Conservation (phyloP, 2,797 vertebrate genomes). For the Naso thynnoides region DNA sequence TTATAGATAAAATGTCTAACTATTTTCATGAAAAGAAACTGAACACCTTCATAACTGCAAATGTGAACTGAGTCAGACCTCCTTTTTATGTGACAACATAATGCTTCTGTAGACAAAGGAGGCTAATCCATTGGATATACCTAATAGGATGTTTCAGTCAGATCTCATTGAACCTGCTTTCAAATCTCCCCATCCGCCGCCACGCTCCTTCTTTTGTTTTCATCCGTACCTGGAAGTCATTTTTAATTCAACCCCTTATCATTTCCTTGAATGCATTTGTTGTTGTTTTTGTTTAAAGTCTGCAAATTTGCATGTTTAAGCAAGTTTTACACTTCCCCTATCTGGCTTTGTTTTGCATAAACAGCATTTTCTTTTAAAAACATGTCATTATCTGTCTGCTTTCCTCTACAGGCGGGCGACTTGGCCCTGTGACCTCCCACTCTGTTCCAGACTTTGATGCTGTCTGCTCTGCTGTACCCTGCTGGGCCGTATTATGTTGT, state of each 20-base stretch:
- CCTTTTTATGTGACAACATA: constrained; percentile 51
- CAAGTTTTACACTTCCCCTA: constrained; percentile 37
- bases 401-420: constrained; percentile 1
- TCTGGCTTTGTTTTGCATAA: constrained; percentile 3
- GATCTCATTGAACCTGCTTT: constrained; percentile 61
- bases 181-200: constrained; percentile 48
- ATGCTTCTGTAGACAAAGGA: constrained; percentile 65
- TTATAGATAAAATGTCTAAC: constrained; percentile 30
- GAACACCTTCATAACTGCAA: constrained; percentile 52
- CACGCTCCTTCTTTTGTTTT: constrained; percentile 45
- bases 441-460: constrained; percentile 55
- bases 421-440: constrained; percentile 45
- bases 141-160: constrained; percentile 78
- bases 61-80: constrained; percentile 42
- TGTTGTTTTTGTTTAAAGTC: constrained; percentile 29
- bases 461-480: constrained; percentile 57
- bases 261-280: constrained; percentile 33
- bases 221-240: constrained; percentile 69
- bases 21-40: constrained; percentile 31
- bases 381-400: constrained; percentile 6
- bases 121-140: constrained; percentile 76
- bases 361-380: not conserved
- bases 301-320: constrained; percentile 45
- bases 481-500: constrained; percentile 58
- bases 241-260: constrained; percentile 60